A percentile compares a stretch with the other conserved stretches of the same genome.
phyloP scores from a whole-genome alignment of 1,140 invertebrate genomes.

The Galleria mellonella region DNA sequence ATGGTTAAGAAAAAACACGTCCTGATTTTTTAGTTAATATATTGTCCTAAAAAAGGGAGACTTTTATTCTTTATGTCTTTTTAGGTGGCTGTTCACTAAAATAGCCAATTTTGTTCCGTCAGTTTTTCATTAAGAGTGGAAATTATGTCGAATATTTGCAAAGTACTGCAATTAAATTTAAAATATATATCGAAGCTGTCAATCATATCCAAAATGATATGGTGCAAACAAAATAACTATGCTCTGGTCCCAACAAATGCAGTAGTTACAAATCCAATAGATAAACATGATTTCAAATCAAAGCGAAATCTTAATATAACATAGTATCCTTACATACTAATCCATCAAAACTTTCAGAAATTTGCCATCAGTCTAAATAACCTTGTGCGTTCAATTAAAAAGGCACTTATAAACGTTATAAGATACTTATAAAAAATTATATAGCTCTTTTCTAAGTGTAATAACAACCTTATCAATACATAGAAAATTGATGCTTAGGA shows the following conservation, averaged over 20 bases:
- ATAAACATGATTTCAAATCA: neutral
- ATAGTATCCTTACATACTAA: constrained; percentile 17
- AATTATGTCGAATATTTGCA: too few relatives aligned
- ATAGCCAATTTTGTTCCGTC: too few relatives aligned
- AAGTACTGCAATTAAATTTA: too few relatives aligned
- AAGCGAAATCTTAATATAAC: neutral
- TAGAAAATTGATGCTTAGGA: constrained; percentile 8
- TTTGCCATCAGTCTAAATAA: constrained; percentile 11
- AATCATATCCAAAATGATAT: too few relatives aligned
- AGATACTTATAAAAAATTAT: constrained; percentile 10
- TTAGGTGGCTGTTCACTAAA: too few relatives aligned
- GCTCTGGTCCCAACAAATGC: constrained; percentile 3
- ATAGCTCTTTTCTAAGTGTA: constrained; percentile 6
- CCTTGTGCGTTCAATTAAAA: constrained; percentile 13
- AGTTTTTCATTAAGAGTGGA: too few relatives aligned
- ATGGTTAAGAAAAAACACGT: too few relatives aligned
- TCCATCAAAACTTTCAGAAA: constrained; percentile 23
- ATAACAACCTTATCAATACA: constrained; percentile 7
- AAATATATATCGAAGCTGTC: too few relatives aligned
- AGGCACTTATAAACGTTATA: constrained; percentile 17
- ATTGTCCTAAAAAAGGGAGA: too few relatives aligned
- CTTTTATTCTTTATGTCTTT: too few relatives aligned
- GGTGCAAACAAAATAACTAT: neutral
- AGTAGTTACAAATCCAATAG: constrained; percentile 4
- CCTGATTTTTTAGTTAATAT: too few relatives aligned